These are phyloP conservation scores for Ormyrus pomaceus DNA, from an alignment of 2,888 invertebrate genomes.

Conservation along the genomic window DNA sequence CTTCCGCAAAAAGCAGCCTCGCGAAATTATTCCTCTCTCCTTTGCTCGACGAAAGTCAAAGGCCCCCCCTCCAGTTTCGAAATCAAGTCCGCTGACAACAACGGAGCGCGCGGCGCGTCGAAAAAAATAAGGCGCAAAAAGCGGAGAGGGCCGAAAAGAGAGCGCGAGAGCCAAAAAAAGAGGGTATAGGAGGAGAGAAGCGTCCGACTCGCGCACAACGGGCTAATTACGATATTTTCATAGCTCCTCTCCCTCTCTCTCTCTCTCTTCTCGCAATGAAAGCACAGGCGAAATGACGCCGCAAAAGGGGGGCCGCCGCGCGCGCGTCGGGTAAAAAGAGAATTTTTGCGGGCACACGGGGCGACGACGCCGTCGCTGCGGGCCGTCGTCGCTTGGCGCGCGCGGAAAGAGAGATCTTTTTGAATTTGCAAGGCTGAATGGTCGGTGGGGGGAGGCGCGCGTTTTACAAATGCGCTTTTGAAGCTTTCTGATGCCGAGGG, in stretches of 20 bases:
- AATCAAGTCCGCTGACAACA: too few species aligned
- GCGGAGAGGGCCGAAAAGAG: not conserved
- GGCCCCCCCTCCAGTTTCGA: too few species aligned
- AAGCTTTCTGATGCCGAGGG: conserved; percentile 10
- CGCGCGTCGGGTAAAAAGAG: conserved; percentile 9
- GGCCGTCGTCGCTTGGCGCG: conserved; percentile 9
- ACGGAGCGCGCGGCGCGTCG: too few species aligned
- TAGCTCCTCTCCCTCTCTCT: not conserved
- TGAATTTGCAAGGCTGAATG: conserved; percentile 43
- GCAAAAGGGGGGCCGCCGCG: conserved; percentile 5
- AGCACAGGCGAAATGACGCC: not conserved
- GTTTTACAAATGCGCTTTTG: conserved; percentile 43
- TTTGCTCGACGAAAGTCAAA: too few species aligned
- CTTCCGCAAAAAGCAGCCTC: too few species aligned
- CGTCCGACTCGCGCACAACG: not conserved
- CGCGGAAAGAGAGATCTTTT: conserved; percentile 11
- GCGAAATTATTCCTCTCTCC: too few species aligned
- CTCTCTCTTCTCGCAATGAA: not conserved
- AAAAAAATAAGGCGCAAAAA: not conserved
- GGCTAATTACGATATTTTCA: conserved; percentile 44
- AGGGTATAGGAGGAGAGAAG: too few species aligned
- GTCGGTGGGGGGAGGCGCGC: not conserved
- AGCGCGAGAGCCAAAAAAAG: not conserved
- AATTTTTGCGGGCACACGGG: conserved; percentile 29
- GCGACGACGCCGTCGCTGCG: conserved; percentile 15